Base-by-base conservation (phyloP, 1,140 invertebrate species). In the Zaprionus inermis region DNA sequence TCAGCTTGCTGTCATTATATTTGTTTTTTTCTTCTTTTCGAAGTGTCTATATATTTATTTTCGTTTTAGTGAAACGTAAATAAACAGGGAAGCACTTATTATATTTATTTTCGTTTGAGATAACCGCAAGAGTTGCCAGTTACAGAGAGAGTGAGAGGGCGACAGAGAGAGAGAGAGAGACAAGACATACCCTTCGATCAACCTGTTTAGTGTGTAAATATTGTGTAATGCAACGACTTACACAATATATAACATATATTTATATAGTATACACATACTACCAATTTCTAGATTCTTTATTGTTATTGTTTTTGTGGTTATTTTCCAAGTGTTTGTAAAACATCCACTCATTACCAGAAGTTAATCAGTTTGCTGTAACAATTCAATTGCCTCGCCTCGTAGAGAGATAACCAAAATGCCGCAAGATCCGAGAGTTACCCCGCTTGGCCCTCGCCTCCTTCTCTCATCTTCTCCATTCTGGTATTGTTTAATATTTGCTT, bases 41-140 rank as follows among this genome's bases (percentile, higher is more conserved):
- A 46, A 55, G 34, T 65, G 46, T 69, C 76, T 86, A 72, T 86
- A 79, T 86, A 88, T 86, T 86, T 86, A 86, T 89, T 88, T 89
- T 88, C 22, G 69, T 79, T 77, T 76, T 70, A 60, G 76, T 79
- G 76, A 68, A 75, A 88, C 83, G 69, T 88, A 88, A 82, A 86
- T 86, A 88, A 88, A 86, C 76, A 69, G 83, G 82, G 76, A 88
- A 74, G 65, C 69, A 75, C 72, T 75, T 68, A 60, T 57, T 54
- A 71, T 80, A 75, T 75, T 79, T 78, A 76, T 81, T 86, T 82
- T 76, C n/a, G 72, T 81, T 57, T 54, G 55, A 56, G 51, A 68
- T 69, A 68, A 60, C 34, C 64, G n/a, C 41, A 59, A 32, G 30
- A 36, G 46, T 49, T 58, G 32, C 24, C 32, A 51, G 58, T n/a